Base-by-base conservation (phyloP, 2,888 invertebrate species). In the Nephrocerus scutellatus region DNA sequence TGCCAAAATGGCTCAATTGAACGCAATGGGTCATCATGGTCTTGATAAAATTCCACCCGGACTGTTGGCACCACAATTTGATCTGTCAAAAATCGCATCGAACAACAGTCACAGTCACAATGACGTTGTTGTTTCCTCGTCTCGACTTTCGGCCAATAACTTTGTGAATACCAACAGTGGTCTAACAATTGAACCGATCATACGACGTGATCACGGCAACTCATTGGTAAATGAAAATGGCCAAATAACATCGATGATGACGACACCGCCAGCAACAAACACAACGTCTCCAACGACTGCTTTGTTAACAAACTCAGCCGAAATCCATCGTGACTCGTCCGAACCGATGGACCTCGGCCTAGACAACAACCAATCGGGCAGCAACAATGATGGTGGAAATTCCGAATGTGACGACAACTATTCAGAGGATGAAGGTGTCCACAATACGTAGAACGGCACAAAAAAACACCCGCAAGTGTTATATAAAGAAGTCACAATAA, bases 1-100 rank as follows among this genome's bases (percentile, higher is more conserved):
- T 2, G 82, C 82, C 20, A 85, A 85, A 68, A 71, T 85, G 63
- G 84, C 84, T 16, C 85, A 85, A 54, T 72, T 85, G 63, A 82
- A 78, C 58, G 82, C 82, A 5, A 73, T 80, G 71, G 74, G 70
- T 3, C 72, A 74, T 44, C 72, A 74, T 44, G 61, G 66, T 23
- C 49, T 70, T 30, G 77, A 77, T 44, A 78, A 76, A 54, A 66
- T 76, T n/a, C 75, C 77, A 9, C 52, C 66, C 2, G 57, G 64
- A 12, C 49, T 68, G 21, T 41, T 68, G 44, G 66, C 66, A 36
- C 62, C 60, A 7, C 68, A 68, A 49, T 63, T 66, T 28, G 69
- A 69, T 51, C 55, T 69, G 40, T 56, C 64, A 30, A 69, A 67
- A 55, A 54, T 66, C 26, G 52, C 60, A 8, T 46, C 50, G 38